Evolutionary conservation across 64 coral and sea anemone species (phyloP).

Genomic region (Anthopleura sola): DNA sequence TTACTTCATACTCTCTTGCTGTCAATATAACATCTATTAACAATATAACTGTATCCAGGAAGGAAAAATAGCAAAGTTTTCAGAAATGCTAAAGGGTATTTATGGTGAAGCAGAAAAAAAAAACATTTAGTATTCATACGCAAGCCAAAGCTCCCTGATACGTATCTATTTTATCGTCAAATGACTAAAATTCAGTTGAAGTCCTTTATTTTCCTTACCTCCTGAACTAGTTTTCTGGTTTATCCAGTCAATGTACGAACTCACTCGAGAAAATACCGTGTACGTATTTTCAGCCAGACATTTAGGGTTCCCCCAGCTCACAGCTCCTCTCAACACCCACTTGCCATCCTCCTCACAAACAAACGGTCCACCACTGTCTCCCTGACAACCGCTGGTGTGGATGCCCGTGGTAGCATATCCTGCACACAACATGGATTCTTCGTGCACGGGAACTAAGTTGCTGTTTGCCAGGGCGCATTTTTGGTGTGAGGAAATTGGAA

Average conservation of each 20-base stretch:
- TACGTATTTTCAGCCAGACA: slow-evolving; percentile 60
- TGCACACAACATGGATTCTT: slow-evolving; percentile 73
- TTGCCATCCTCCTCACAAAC: slow-evolving; percentile 63
- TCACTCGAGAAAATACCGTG: slow-evolving; percentile 56
- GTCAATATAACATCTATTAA: too few species aligned
- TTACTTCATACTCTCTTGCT: too few species aligned
- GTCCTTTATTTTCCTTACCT: slow-evolving; percentile 11
- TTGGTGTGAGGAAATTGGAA: slow-evolving; percentile 59
- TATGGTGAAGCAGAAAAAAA: too few species aligned
- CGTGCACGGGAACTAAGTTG: slow-evolving; percentile 54
- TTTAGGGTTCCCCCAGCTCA: slow-evolving; percentile 63
- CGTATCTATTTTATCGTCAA: too few species aligned
- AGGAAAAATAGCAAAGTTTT: too few species aligned
- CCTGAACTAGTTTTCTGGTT: slow-evolving; percentile 47
- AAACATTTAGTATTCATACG: too few species aligned
- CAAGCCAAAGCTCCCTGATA: too few species aligned
- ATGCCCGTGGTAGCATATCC: slow-evolving; percentile 67
- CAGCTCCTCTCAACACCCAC: slow-evolving; percentile 52
- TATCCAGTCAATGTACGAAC: slow-evolving; percentile 70
- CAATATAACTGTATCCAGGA: too few species aligned
- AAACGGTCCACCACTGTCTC: slow-evolving; percentile 79
- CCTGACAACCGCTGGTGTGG: slow-evolving; percentile 74
- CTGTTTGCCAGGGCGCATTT: slow-evolving; percentile 67
- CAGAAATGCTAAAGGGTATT: too few species aligned
- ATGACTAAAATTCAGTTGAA: neutral